Evolutionary conservation across 2,888 invertebrate species (phyloP), one percentile per base, ranked within the genome.

Genomic region (Endotricha flammealis): DNA sequence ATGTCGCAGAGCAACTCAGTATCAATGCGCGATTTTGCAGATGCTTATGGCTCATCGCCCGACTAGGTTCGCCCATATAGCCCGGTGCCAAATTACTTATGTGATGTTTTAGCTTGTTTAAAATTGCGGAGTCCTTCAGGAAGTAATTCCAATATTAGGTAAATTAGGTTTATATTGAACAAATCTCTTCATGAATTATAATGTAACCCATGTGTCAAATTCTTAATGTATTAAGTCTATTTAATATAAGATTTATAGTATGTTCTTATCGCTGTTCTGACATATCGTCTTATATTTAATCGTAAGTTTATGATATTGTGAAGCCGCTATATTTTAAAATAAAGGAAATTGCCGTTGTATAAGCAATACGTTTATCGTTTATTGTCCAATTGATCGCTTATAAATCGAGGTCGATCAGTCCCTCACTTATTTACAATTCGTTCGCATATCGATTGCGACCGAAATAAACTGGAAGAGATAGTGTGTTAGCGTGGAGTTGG

Each of bases 301-400:
- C 67, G 58, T 86, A 86, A 85, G 85, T 67, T 78, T 69, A 74
- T 72, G 63, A 75, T 80, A 85, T 85, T 86, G 85, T 86, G 83
- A 86, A 82, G 79, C 78, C 78, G 77, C 81, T 85, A 82, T 85
- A 83, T 85, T 85, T 86, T 82, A 83, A 86, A 86, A 83, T 85
- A 86, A 86, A 85, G 80, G 74, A 82, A 78, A 79, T 81, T 81
- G 80, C 82, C 79, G 80, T 83, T 83, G 80, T 82, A 78, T 83
- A 83, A 82, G 78, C 85, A 80, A 76, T 75, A 78, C 63, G 68
- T 81, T 77, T 79, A 81, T 80, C 75, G 83, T 80, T 82, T 81
- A 81, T 77, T 82, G 62, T 76, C 75, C 76, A 71, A 75, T 68
- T 71, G 64, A 75, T 75, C 72, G 72, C 58, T 70, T 63, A 66